Percentiles rank a stretch among this genome's conserved stretches.
These are phyloP conservation scores for Pseudachorutes palmiensis DNA, from an alignment of 1,140 invertebrate species.

Conservation along the genomic window DNA sequence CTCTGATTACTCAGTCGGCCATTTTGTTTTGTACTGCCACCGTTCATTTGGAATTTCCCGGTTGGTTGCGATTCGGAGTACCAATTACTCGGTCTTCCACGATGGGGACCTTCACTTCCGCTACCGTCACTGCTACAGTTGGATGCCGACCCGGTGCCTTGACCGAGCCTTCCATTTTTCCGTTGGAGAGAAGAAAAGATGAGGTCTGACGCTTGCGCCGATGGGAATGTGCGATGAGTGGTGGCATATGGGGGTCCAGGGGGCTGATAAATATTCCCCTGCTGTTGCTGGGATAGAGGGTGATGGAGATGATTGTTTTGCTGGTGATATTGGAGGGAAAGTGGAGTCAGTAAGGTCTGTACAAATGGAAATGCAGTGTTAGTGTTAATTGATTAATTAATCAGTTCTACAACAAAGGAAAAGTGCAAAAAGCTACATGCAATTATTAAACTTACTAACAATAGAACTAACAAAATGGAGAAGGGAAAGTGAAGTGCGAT, in stretches of 20 bases:
- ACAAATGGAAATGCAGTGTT: not conserved
- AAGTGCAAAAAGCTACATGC: not conserved
- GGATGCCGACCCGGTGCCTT: no score
- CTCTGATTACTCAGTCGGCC: not conserved
- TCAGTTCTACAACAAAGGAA: not conserved
- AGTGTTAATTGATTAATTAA: slow-evolving; percentile 9
- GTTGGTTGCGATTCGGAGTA: slow-evolving; percentile 28
- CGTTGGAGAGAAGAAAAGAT: slow-evolving; percentile 36
- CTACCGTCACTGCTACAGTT: no score
- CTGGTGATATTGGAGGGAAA: slow-evolving; percentile 38
- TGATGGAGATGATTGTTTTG: slow-evolving; percentile 29
- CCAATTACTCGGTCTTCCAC: slow-evolving; percentile 14
- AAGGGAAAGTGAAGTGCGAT: not conserved
- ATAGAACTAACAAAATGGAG: no score
- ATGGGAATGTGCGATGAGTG: slow-evolving; percentile 37
- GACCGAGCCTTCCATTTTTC: slow-evolving; percentile 13
- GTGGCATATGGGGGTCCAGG: slow-evolving; percentile 25
- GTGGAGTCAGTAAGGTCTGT: slow-evolving; percentile 37
- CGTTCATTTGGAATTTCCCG: slow-evolving; percentile 6
- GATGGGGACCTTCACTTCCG: slow-evolving; percentile 9
- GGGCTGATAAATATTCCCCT: slow-evolving; percentile 14
- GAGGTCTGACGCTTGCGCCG: slow-evolving; percentile 34
- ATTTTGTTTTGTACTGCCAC: slow-evolving; percentile 18
- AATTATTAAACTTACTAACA: not conserved
- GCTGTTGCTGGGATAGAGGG: slow-evolving; percentile 21